Evolutionary conservation across 2,113 vertebrate genomes (phyloP).

Genomic region (Tinamus guttatus): DNA sequence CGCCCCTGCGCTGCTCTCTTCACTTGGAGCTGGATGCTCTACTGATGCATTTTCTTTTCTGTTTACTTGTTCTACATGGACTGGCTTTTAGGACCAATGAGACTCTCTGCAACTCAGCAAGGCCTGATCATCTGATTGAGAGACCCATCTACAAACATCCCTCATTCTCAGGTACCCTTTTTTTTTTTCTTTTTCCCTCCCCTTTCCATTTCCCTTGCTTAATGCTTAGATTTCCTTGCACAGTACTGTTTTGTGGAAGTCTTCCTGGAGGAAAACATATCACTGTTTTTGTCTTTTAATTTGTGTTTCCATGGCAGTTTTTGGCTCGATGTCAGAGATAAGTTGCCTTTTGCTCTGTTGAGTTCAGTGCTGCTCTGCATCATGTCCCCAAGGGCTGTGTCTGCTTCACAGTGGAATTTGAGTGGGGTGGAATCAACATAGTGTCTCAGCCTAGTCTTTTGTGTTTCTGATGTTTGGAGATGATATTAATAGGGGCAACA

Average conservation of each 20-base stretch:
- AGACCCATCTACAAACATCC: not conserved
- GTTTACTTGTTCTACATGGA: accelerated
- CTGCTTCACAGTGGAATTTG: slow-evolving; percentile 38
- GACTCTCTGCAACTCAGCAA: not conserved
- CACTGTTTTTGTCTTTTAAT: not conserved
- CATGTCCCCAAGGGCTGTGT: not conserved
- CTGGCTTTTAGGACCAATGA: not conserved
- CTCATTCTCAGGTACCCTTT: not conserved
- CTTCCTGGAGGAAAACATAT: not conserved
- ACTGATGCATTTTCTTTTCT: not conserved
- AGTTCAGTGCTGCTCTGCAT: not conserved
- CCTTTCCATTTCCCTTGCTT: not conserved
- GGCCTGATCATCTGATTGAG: not conserved
- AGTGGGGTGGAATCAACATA: slow-evolving; percentile 15
- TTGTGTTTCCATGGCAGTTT: not conserved
- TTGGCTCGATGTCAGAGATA: slow-evolving; percentile 12
- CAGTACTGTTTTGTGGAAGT: not conserved
- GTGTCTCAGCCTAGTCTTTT: not conserved
- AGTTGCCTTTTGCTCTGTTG: not conserved
- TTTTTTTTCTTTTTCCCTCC: not conserved
- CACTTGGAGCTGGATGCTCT: not conserved
- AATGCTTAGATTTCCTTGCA: not conserved
- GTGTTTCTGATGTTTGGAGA: not conserved
- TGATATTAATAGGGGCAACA: not conserved
- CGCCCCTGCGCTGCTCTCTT: not conserved